Evolutionary conservation across 2,888 invertebrate genomes (phyloP).

Genomic region (Cheilosia scutellata): DNA sequence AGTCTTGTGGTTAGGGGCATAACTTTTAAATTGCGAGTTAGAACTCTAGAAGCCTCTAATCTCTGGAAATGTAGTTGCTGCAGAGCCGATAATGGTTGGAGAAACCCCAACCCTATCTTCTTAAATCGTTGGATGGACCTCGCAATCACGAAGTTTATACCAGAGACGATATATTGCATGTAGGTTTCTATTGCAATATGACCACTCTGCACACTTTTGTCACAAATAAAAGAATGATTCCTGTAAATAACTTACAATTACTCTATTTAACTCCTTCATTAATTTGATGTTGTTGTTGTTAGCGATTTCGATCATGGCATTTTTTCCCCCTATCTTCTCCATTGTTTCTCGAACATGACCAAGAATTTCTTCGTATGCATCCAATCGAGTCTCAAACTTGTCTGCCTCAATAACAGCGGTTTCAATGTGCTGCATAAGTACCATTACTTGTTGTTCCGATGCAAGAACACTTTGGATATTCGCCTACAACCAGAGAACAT

Average conservation of each 20-base stretch:
- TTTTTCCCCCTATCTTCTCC: constrained; percentile 96
- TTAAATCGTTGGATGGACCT: too few species aligned
- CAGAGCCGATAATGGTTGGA: too few species aligned
- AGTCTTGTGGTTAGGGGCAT: neutral
- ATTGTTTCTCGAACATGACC: constrained; percentile 94
- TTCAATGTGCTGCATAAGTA: constrained; percentile 91
- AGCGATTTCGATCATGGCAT: constrained; percentile 92
- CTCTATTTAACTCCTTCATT: constrained; percentile 90
- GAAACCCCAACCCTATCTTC: too few species aligned
- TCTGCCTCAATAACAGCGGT: constrained; percentile 91
- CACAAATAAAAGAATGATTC: neutral
- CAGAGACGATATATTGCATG: too few species aligned
- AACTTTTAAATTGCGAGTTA: too few species aligned
- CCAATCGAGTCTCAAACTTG: constrained; percentile 89
- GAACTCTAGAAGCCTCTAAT: too few species aligned
- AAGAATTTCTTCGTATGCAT: constrained; percentile 92
- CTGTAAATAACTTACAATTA: constrained; percentile 87
- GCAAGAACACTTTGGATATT: constrained; percentile 96
- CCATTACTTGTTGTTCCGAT: constrained; percentile 92
- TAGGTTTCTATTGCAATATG: too few species aligned
- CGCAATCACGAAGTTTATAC: too few species aligned
- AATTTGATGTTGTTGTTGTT: constrained; percentile 93
- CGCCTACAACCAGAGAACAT: constrained; percentile 84
- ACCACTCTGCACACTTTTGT: neutral
- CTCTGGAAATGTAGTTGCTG: too few species aligned